Percentiles rank a stretch among this genome's conserved stretches.
Evolutionary conservation across 1,140 invertebrate genomes (phyloP).

Genomic region (Homalodisca vitripennis): DNA sequence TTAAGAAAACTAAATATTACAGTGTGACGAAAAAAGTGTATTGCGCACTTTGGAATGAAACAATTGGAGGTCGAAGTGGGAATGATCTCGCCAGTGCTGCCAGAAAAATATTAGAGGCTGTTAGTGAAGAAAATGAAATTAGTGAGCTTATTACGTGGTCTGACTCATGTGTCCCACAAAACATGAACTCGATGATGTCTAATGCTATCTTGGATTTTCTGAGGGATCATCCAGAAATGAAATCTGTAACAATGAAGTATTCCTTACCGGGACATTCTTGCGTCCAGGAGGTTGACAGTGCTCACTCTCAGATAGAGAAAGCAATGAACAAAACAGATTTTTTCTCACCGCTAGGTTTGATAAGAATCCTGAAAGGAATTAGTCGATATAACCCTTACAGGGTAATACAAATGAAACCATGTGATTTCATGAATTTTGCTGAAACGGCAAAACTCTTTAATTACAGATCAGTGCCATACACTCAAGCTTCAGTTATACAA

Average conservation of each 20-base stretch:
- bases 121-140: slow-evolving; percentile 36
- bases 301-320: slow-evolving; percentile 41
- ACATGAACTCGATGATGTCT: slow-evolving; percentile 41
- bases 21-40: slow-evolving; percentile 39
- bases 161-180: slow-evolving; percentile 42
- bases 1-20: slow-evolving; percentile 39
- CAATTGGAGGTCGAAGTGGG: slow-evolving; percentile 36
- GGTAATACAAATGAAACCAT: background rate
- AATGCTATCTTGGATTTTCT: too few relatives aligned
- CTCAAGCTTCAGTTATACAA: too few relatives aligned
- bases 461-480: too few relatives aligned
- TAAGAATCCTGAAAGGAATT: slow-evolving; percentile 6
- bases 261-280: slow-evolving; percentile 40
- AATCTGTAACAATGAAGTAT: slow-evolving; percentile 43
- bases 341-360: background rate
- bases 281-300: slow-evolving; percentile 41
- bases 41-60: slow-evolving; percentile 40
- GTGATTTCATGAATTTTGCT: slow-evolving; percentile 7
- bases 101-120: slow-evolving; percentile 36
- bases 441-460: too few relatives aligned
- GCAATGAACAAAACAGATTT: slow-evolving; percentile 29
- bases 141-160: slow-evolving; percentile 39
- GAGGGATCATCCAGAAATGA: too few relatives aligned
- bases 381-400: background rate
- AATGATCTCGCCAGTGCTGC: slow-evolving; percentile 42